Evolutionary conservation across 2,888 invertebrate genomes (phyloP).

Genomic region (Conchocele bisecta): DNA sequence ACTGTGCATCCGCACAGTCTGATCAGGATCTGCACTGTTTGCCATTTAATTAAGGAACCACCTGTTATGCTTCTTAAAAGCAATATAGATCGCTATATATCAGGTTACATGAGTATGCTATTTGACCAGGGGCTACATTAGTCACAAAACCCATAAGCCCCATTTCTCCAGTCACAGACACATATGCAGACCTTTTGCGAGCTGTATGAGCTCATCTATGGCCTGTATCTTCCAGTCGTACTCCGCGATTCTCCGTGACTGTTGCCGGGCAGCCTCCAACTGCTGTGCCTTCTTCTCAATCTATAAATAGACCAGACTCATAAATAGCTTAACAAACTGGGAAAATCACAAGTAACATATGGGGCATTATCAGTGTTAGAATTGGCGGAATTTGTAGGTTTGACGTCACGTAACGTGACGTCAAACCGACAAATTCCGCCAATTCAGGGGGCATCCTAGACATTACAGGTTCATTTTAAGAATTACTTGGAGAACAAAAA

Average conservation of each 20-base stretch:
- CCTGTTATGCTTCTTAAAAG: too few relatives aligned
- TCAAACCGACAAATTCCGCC: not conserved
- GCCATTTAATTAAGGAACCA: too few relatives aligned
- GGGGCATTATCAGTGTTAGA: not conserved
- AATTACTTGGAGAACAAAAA: not conserved
- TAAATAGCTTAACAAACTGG: not conserved
- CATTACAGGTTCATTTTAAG: not conserved
- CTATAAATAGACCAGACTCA: conserved; percentile 35
- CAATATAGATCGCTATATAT: too few relatives aligned
- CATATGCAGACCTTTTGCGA: conserved; percentile 63
- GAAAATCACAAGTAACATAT: too few relatives aligned
- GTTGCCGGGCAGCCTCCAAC: conserved; percentile 37
- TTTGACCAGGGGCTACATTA: too few relatives aligned
- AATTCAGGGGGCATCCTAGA: not conserved
- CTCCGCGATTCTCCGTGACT: conserved; percentile 44
- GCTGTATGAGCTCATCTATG: conserved; percentile 58
- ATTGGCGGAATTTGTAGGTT: not conserved
- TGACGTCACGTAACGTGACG: not conserved
- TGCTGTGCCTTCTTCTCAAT: conserved; percentile 59
- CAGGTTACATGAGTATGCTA: too few relatives aligned
- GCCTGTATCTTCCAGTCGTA: conserved; percentile 63
- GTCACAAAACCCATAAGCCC: not conserved
- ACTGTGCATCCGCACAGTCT: too few relatives aligned
- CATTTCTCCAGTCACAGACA: not conserved
- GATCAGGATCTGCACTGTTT: too few relatives aligned